These are phyloP conservation scores for Eulemur rufifrons DNA, from an alignment of 2,113 vertebrate genomes.

Conservation along the genomic window DNA sequence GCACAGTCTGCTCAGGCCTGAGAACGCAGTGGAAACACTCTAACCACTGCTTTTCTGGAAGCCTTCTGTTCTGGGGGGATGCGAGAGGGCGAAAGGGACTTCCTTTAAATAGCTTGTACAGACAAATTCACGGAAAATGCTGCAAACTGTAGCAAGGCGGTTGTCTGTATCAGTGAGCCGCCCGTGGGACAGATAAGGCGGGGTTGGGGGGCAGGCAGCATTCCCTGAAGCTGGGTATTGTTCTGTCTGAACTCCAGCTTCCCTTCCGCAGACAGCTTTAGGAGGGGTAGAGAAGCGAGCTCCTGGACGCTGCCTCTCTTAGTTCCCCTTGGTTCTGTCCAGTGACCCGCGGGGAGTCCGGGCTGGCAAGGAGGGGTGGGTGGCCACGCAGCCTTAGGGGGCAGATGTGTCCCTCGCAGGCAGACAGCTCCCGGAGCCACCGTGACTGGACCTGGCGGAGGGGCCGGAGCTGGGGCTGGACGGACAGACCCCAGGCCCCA, in stretches of 20 bases:
- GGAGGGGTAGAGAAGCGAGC: background rate
- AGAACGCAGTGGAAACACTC: slow-evolving; percentile 54
- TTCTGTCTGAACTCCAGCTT: background rate
- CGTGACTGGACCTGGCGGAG: background rate
- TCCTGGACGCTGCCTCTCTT: background rate
- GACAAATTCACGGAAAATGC: background rate
- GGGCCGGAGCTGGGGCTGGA: background rate
- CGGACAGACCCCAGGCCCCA: background rate
- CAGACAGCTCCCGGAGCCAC: background rate
- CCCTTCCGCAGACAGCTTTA: background rate
- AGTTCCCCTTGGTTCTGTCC: background rate
- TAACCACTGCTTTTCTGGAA: slow-evolving; percentile 31
- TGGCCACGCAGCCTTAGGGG: background rate
- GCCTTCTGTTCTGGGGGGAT: background rate
- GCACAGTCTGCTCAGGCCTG: background rate
- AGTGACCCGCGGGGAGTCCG: background rate
- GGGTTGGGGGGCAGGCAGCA: background rate
- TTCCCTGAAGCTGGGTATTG: background rate
- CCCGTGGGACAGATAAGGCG: background rate
- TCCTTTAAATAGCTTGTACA: slow-evolving; percentile 1
- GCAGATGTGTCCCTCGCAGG: background rate
- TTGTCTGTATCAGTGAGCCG: background rate
- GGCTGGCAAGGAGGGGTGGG: background rate
- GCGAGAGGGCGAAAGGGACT: background rate
- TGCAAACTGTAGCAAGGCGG: background rate